These are phyloP conservation scores for Furcifer pardalis DNA, from an alignment of 2,797 vertebrate genomes.

Conservation along the genomic window DNA sequence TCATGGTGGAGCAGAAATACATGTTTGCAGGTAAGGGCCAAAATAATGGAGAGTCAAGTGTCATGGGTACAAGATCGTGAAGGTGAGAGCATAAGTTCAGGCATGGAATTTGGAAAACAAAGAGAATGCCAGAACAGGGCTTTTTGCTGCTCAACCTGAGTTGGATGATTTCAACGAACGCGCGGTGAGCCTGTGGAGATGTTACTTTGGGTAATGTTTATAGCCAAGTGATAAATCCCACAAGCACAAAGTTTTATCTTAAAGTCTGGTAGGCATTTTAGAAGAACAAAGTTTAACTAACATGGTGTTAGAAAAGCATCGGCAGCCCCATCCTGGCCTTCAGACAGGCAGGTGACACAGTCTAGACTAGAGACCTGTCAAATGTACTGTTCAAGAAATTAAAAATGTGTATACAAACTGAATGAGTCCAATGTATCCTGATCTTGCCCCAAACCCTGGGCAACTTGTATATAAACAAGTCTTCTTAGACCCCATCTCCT, in stretches of 20 bases:
- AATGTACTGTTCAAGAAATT: no score
- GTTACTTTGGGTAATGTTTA: conserved; percentile 33
- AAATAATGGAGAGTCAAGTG: not conserved
- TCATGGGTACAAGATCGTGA: not conserved
- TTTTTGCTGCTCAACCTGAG: conserved; percentile 10
- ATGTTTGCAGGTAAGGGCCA: conserved; percentile 37
- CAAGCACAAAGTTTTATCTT: conserved; percentile 14
- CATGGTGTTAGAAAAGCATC: conserved; percentile 11
- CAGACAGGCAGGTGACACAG: conserved; percentile 3
- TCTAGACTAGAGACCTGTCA: not conserved
- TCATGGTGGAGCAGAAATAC: conserved; percentile 35
- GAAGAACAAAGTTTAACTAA: conserved; percentile 19
- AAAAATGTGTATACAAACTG: not conserved
- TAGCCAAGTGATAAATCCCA: conserved; percentile 41
- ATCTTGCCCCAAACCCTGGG: not conserved
- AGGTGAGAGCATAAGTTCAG: not conserved
- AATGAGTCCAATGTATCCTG: not conserved
- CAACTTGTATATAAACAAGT: no score
- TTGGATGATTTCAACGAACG: conserved; percentile 17
- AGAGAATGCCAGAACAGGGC: not conserved
- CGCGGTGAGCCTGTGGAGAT: conserved; percentile 18
- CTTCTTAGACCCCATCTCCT: no score
- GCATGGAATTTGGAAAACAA: not conserved
- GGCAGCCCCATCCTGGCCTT: conserved; percentile 25
- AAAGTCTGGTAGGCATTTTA: conserved; percentile 28